Conservation (phyloP, 2,113 vertebrate species). For the Plecotus auritus region DNA sequence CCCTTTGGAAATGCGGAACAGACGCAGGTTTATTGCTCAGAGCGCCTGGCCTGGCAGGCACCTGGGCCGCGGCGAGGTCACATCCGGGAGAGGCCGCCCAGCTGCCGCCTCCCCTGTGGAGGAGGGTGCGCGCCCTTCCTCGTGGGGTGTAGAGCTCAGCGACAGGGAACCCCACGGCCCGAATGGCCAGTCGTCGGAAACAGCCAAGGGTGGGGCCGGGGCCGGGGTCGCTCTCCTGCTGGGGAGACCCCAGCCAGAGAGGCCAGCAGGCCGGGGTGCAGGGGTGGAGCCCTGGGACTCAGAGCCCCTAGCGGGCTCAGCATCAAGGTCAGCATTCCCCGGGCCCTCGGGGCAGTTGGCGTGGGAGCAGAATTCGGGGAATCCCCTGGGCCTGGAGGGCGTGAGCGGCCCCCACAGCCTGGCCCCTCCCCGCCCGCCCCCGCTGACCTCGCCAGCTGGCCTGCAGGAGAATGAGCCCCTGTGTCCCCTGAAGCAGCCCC, state of each 20-base stretch:
- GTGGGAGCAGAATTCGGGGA: conserved; percentile 81
- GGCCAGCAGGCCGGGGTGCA: not conserved
- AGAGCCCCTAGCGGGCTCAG: not conserved
- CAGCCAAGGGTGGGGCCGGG: no score
- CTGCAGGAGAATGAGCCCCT: conserved; percentile 81
- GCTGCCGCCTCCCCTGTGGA: not conserved
- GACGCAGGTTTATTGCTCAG: not conserved
- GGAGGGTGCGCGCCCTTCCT: no score
- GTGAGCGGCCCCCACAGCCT: conserved; percentile 34
- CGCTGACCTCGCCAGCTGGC: conserved; percentile 48
- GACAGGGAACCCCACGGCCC: not conserved
- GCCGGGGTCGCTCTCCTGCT: no score
- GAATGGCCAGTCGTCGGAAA: no score
- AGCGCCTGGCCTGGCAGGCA: not conserved
- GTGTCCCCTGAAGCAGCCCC: conserved; percentile 75
- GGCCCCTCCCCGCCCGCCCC: not conserved
- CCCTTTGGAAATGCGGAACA: not conserved
- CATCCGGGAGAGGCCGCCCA: rapidly evolving
- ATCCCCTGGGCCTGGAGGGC: conserved; percentile 11
- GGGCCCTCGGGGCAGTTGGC: not conserved
- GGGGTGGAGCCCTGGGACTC: not conserved
- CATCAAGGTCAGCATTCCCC: not conserved
- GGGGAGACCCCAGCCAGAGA: not conserved
- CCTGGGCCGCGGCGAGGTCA: not conserved
- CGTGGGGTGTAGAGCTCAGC: no score